Evolutionary conservation across 1,140 invertebrate species (phyloP), one percentile per base, ranked within the genome.

Genomic region (Megalonaias nervosa): DNA sequence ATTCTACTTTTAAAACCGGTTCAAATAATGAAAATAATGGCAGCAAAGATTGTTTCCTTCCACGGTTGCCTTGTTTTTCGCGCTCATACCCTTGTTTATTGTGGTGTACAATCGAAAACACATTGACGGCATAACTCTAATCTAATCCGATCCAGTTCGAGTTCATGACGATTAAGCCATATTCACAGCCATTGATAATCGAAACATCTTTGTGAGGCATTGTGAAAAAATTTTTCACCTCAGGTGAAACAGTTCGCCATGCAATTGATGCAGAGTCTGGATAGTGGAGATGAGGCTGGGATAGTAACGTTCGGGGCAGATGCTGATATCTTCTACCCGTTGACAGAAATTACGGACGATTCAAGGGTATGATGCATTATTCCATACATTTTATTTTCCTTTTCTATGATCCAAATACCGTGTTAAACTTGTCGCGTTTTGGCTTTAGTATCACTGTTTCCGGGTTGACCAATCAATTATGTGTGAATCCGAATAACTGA

Each of bases 221-320:
- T 57, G 19, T 21, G 19, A 17, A 56, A 0, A 16, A 60, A n/a
- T 0, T 59, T 71, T 17, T 15, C 17, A 15, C 26, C 13, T 38
- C 70, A 78, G 76, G 76, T 87, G 61, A 86, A 83, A 58, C 80
- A 78, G 23, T 86, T 86, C 70, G 85, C 82, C 0, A 78, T 69
- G 17, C 78, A 82, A 21, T 55, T 87, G 55, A 70, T 86, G 1
- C 72, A 81, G n/a, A 80, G 71, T 17, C 57, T 87, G 55, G 84
- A 86, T 31, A 80, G 83, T 21, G 83, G 82, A 17, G 86, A 87
- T 65, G 78, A 81, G 55, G 80, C 80, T 16, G 82, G 79, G 4
- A 48, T 87, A 17, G 81, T 87, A 15, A 84, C 86, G 2, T 87
- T 87, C 70, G 86, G 84, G 16, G 82, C 86, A 26, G 71, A 81